Base-by-base conservation (phyloP, 1,140 invertebrate genomes). In the Carcinoscorpius rotundicauda region DNA sequence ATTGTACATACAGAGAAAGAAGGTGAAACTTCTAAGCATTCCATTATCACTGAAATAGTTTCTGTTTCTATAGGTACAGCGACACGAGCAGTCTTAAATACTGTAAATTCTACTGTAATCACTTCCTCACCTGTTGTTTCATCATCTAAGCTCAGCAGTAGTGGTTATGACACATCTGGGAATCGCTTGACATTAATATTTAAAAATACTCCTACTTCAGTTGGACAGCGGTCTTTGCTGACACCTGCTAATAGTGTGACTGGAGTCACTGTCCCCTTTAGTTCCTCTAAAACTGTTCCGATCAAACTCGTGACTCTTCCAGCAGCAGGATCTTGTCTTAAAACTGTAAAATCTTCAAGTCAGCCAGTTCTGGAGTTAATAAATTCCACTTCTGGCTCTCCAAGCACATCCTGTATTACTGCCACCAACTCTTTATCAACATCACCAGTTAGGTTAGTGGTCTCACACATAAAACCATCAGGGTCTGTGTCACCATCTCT, bases 281-380 rank as follows among this genome's bases (percentile, higher is more conserved):
- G 63, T 60, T 65, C 67, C 29, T 65, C 73, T 29, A 76, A 76
- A 70, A 73, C 76, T 73, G 70, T 77, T 49, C 76, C 76, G 6
- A 75, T 77, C 52, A 75, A 76, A 61, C 62, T 77, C 5, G 73
- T 77, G 4, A 75, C 72, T n/a, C 53, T 77, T 48, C 74, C 76
- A 8, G 63, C 66, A 5, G 66, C 58, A 11, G 52, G 56, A 53
- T 65, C 67, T 8, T 58, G 58, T 52, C 62, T 66, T 6, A 65
- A 62, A 51, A 62, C 64, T 11, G 55, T 64, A 4, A 64, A 61
- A 49, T 64, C 67, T n/a, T 61, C 61, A 51, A 68, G 64, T 61
- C 64, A 64, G n/a, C 63, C 64, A 51, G 62, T 68, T 51, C 61
- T 68, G 6, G 67, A 68, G 61, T 65, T 68, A 49, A 68, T 68